Evolutionary conservation across 1,140 invertebrate genomes (phyloP), one percentile per base, ranked within the genome.

Genomic region (Drusus annulatus): DNA sequence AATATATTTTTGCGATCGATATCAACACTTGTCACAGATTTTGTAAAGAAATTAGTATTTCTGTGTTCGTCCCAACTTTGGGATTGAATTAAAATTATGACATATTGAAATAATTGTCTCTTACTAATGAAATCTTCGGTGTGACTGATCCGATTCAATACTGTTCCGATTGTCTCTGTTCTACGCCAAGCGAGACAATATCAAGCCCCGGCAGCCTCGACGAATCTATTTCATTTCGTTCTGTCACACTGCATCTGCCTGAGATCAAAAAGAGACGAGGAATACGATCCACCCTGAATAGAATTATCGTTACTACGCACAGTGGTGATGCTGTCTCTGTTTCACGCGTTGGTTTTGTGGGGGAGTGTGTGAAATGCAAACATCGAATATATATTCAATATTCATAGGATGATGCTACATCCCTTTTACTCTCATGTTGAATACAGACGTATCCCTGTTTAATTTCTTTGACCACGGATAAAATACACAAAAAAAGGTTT

Each of bases 81-180:
- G 16, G 54, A 71, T 71, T 71, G 60, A 76, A 76, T 76, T 76
- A 78, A 78, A 78, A 78, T 78, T 52, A 78, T 78, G 36, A 69
- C 77, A 79, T 71, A 79, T 79, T 58, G 51, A 79, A 78, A 65
- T 45, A 45, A 45, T 79, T 79, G 77, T 73, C 77, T 71, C 36
- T 50, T 28, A 54, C 51, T 65, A 79, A 79, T 79, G 77, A 69
- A 71, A 71, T 79, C 77, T 73, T 56, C 65, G 36, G 21, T 71
- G 51, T 58, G 68, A 79, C 77, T 79, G 77, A 73, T 56, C 51
- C 25, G 25, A 51, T 45, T 36, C 77, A 21, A 54, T 52, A 68
- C 62, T 68, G 16, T 36, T 76, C 31, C 45, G 8, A 10, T 17
- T 17, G 17, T 78, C 76, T 77, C 62, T 25, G 60, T 52, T 65